Evolutionary conservation across 2,888 invertebrate genomes (phyloP), one percentile per base, ranked within the genome.

Genomic region (Phania funesta): DNA sequence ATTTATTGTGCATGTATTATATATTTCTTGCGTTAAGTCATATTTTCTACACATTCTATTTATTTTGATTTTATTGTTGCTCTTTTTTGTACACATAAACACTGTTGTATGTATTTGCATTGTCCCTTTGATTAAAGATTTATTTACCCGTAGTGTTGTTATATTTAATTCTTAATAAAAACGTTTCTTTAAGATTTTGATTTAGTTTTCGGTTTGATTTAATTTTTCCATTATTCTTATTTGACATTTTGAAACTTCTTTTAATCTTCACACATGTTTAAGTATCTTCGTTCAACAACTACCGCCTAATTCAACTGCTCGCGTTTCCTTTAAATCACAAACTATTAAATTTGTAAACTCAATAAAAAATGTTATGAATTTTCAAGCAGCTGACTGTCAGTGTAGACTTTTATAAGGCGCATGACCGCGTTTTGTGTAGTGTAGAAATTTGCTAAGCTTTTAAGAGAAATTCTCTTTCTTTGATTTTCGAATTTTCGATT

Each of bases 281-380:
- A 26, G 20, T 18, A 11, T 67, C 0, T 20, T 22, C 18, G 9
- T 16, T n/a, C 5, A 29, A 48, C 52, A 64, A 26, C 78, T 52
- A 65, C 74, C 82, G 78, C 9, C 35, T 65, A 38, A 70, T 78
- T 46, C 74, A 82, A 70, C 82, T 74, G 65, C 75, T 82, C 82
- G 65, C 74, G 70, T 50, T 82, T 70, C 82, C 64, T 54, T 82
- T 70, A 78, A 24, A 58, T 78, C 64, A 65, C 82, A 75, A 82
- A 82, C 82, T 82, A 54, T 22, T 75, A 38, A 52, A 26, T 26
- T 18, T 38, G n/a, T 2, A 46, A 54, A 46, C 35, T n/a, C 8
- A 38, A 38, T 24, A 54, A 64, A 22, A 74, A 67, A 20, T 58
- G 44, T 58, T 48, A 74, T 64, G 54, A 38, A 16, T 18, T 24